Conservation (phyloP, 2,888 invertebrate genomes). For the Gerris lacustris region DNA sequence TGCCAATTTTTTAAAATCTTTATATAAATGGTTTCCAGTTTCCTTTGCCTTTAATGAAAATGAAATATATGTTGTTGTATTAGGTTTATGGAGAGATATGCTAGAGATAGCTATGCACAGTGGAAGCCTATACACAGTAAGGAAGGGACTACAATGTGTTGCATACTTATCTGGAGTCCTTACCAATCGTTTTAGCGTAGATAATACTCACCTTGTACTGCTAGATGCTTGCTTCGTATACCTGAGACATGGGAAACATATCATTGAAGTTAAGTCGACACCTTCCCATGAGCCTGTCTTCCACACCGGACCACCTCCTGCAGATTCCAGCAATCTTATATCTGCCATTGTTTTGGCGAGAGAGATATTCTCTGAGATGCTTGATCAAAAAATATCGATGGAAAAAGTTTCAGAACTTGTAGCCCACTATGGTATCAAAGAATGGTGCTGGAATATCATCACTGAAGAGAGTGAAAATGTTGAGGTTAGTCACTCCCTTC, state of each 20-base stretch:
- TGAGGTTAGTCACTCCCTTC: not conserved
- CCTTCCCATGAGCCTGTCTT: not conserved
- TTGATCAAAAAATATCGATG: not conserved
- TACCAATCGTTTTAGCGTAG: not conserved
- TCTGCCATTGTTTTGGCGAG: not conserved
- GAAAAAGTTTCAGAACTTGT: not conserved
- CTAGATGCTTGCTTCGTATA: not conserved
- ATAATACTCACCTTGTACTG: not conserved
- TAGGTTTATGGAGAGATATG: conserved; percentile 17
- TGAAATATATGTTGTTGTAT: not conserved
- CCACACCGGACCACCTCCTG: not conserved
- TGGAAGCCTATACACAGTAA: conserved; percentile 9
- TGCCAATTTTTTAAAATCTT: no score
- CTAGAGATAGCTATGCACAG: conserved; percentile 11
- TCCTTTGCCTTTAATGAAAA: no score
- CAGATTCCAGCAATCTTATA: not conserved
- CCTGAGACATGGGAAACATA: not conserved
- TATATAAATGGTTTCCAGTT: no score
- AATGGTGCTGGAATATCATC: not conserved
- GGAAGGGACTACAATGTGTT: conserved; percentile 6
- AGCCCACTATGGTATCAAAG: not conserved
- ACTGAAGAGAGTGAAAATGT: not conserved
- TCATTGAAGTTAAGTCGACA: not conserved
- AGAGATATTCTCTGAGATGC: not conserved
- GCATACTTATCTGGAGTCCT: conserved; percentile 8